Percentiles rank a stretch among this genome's conserved stretches.
These are phyloP conservation scores for Odocoileus virginianus DNA, from an alignment of 2,113 vertebrate species.

Conservation along the genomic window DNA sequence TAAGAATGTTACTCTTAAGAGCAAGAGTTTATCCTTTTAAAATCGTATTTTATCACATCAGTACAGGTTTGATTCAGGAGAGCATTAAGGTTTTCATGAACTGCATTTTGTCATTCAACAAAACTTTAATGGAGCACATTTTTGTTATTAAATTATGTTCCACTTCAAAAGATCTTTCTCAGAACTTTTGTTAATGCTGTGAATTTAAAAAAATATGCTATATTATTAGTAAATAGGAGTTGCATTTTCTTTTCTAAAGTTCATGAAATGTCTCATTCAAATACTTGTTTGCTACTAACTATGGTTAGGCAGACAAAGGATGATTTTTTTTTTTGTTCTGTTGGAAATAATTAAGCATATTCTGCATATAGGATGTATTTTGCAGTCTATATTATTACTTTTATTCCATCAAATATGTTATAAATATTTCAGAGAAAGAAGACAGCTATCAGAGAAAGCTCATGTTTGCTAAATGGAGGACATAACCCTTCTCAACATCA, in stretches of 20 bases:
- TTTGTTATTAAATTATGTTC: background rate
- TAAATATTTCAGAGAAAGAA: background rate
- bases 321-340: background rate
- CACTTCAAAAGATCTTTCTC: background rate
- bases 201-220: background rate
- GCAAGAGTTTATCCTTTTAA: background rate
- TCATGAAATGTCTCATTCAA: background rate
- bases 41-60: background rate
- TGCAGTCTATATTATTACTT: background rate
- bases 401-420: background rate
- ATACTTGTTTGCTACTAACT: background rate
- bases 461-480: background rate
- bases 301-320: background rate
- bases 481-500: background rate
- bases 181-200: background rate
- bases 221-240: background rate
- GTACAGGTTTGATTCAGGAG: background rate
- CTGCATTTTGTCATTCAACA: background rate
- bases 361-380: background rate
- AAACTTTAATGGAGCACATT: background rate
- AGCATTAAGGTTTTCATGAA: background rate
- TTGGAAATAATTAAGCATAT: background rate
- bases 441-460: background rate
- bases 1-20: background rate
- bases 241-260: background rate